Conservation (phyloP, 2,113 vertebrate genomes). For the Forbesichthys papilliferus region DNA sequence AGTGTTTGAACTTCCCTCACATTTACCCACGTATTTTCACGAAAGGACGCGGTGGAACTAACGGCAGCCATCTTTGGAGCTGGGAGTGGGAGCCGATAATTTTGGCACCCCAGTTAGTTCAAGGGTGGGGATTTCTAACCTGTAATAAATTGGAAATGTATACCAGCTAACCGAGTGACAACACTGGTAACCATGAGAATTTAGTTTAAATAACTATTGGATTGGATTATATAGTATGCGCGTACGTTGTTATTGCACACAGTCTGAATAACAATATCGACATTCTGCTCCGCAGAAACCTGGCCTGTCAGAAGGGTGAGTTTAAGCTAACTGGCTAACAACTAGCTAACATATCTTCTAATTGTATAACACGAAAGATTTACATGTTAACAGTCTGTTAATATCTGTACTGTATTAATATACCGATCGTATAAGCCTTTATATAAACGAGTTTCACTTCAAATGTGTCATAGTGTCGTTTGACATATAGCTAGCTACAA, state of each 20-base stretch:
- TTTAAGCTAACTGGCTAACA: constrained; percentile 62
- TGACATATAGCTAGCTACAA: constrained; percentile 58
- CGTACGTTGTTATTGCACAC: constrained; percentile 34
- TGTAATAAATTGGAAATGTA: constrained; percentile 24
- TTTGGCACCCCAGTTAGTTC: constrained; percentile 68
- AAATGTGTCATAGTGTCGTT: not conserved
- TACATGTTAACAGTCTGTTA: too few relatives aligned
- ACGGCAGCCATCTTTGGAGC: constrained; percentile 82
- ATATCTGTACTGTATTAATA: not conserved
- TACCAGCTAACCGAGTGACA: constrained; percentile 51
- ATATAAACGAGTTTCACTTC: constrained; percentile 5
- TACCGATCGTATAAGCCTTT: not conserved
- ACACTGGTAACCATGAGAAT: constrained; percentile 18
- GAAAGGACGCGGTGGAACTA: constrained; percentile 70
- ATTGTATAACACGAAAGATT: not conserved
- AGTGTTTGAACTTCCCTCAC: constrained; percentile 62
- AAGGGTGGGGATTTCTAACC: constrained; percentile 73
- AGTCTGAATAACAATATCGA: constrained; percentile 53
- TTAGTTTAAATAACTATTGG: not conserved
- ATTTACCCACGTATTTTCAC: constrained; percentile 58
- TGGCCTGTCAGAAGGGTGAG: constrained; percentile 79
- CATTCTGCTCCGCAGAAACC: constrained; percentile 52
- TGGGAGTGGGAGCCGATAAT: constrained; percentile 70
- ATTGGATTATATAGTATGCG: constrained; percentile 27
- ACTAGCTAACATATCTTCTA: not conserved